Evolutionary conservation across 2,888 invertebrate species (phyloP).

Genomic region (Pyrrhia umbra): DNA sequence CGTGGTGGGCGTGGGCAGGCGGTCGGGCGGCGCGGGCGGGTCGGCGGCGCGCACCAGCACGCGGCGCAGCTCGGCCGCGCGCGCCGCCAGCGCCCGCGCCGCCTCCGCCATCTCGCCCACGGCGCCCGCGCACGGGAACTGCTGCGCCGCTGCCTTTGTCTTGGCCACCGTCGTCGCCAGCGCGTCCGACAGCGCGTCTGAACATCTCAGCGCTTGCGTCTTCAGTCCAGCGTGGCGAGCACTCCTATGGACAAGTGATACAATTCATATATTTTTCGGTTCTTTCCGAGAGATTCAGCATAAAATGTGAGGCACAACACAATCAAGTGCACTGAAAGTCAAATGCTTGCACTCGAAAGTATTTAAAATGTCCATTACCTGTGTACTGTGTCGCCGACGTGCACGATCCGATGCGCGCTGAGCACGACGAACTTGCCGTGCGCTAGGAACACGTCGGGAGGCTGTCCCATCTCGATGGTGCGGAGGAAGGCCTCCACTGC

Average conservation of each 20-base stretch:
- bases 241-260: constrained; percentile 88
- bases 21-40: constrained; percentile 75
- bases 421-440: constrained; percentile 98
- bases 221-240: constrained; percentile 93
- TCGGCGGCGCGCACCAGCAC: constrained; percentile 93
- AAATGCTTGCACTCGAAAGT: background rate
- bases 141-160: constrained; percentile 97
- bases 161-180: constrained; percentile 95
- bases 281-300: too few species aligned
- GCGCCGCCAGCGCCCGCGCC: constrained; percentile 95
- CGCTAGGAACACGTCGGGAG: constrained; percentile 97
- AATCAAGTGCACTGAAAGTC: background rate
- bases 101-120: constrained; percentile 98
- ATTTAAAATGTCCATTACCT: constrained; percentile 68
- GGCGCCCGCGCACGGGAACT: constrained; percentile 97
- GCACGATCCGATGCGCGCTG: constrained; percentile 97
- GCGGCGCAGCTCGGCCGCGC: constrained; percentile 95
- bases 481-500: constrained; percentile 98
- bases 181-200: constrained; percentile 95
- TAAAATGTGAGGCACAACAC: too few species aligned
- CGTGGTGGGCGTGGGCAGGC: constrained; percentile 77
- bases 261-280: background rate
- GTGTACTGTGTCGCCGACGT: constrained; percentile 98
- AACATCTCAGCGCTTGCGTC: constrained; percentile 93
- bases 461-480: constrained; percentile 97